Percentiles rank a stretch among this genome's conserved stretches.
phyloP scores from a whole-genome alignment of 1,140 invertebrate genomes.

The Drosophila yakuba region DNA sequence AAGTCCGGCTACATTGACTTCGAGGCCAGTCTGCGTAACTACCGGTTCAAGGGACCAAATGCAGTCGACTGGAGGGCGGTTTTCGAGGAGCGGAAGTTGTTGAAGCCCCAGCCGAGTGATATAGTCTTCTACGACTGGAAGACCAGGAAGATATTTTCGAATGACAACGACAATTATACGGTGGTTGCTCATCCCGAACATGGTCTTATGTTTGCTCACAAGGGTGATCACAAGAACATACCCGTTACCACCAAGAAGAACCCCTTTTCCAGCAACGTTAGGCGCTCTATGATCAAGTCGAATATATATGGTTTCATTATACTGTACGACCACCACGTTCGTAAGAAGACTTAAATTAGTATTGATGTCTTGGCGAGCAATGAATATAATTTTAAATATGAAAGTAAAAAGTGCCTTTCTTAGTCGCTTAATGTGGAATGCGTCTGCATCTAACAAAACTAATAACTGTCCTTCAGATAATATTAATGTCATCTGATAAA shows the following conservation, averaged over 20 bases:
- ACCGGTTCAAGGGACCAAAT: conserved; percentile 20
- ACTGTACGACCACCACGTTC: conserved; percentile 46
- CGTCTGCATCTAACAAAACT: neutral
- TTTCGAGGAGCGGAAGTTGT: conserved; percentile 30
- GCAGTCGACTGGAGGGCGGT: conserved; percentile 56
- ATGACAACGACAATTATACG: conserved; percentile 58
- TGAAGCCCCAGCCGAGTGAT: conserved; percentile 49
- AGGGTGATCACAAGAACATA: conserved; percentile 63
- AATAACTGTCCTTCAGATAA: conserved; percentile 27
- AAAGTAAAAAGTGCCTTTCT: neutral
- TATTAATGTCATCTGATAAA: conserved; percentile 46
- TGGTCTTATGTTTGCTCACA: conserved; percentile 63
- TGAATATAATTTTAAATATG: neutral
- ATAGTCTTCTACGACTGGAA: conserved; percentile 63
- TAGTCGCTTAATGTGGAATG: neutral
- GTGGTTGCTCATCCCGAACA: conserved; percentile 44
- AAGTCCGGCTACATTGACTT: conserved; percentile 71
- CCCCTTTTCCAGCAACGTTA: conserved; percentile 25
- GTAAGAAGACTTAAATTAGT: conserved; percentile 29
- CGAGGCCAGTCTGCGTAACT: conserved; percentile 52
- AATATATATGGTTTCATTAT: conserved; percentile 29
- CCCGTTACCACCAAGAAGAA: conserved; percentile 29
- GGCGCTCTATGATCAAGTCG: conserved; percentile 23
- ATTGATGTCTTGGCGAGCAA: neutral
- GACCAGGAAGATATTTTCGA: conserved; percentile 24